phyloP scores from a whole-genome alignment of 2,888 invertebrate species.

The Galeopsomyia nigrocyanea region DNA sequence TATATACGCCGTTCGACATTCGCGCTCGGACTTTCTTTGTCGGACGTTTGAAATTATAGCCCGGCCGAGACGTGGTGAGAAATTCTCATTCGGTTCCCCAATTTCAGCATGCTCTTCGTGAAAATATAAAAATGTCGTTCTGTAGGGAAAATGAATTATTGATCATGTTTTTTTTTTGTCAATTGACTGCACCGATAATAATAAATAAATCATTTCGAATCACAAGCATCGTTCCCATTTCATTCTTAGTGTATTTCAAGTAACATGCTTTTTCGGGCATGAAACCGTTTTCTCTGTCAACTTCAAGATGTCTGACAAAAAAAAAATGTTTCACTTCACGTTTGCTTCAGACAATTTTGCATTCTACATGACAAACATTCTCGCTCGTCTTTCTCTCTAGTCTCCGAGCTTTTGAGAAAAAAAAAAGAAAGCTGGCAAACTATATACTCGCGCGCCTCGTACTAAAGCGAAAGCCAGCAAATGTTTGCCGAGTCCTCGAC shows the following conservation, averaged over 20 bases:
- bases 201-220: too few relatives aligned
- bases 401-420: neutral
- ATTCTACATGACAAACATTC: too few relatives aligned
- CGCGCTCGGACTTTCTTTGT: neutral
- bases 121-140: too few relatives aligned
- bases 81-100: conserved; percentile 22
- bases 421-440: neutral
- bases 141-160: too few relatives aligned
- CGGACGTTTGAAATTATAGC: too few relatives aligned
- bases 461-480: neutral
- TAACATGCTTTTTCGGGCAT: too few relatives aligned
- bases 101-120: conserved; percentile 4
- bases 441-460: neutral
- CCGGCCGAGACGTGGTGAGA: neutral
- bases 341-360: neutral
- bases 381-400: neutral
- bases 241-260: too few relatives aligned
- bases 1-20: neutral
- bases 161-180: too few relatives aligned
- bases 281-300: too few relatives aligned
- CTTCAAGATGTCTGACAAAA: too few relatives aligned
- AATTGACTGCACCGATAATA: too few relatives aligned
- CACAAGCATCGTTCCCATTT: too few relatives aligned
- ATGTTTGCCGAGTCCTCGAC: conserved; percentile 34
- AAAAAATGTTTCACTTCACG: neutral